phyloP scores from a whole-genome alignment of 2,888 invertebrate genomes.

The Cactoblastis cactorum region DNA sequence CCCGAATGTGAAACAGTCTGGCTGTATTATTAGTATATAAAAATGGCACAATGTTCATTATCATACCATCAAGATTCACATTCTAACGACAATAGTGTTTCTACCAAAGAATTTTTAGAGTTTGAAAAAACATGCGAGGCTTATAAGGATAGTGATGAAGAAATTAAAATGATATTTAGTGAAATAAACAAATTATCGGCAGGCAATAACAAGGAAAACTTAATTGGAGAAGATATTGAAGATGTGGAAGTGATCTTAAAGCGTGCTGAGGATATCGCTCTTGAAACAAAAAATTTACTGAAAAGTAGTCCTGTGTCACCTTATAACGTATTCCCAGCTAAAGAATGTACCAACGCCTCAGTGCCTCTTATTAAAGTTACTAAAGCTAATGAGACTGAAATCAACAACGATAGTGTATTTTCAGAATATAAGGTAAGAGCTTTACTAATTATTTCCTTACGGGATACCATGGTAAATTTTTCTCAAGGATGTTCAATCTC shows the following conservation, averaged over 20 bases:
- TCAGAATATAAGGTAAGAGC: conserved; percentile 43
- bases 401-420: conserved; percentile 29
- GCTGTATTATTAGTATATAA: not conserved
- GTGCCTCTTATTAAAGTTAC: conserved; percentile 67
- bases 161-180: conserved; percentile 83
- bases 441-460: not conserved
- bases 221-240: conserved; percentile 52
- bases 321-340: conserved; percentile 23
- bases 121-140: conserved; percentile 65
- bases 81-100: conserved; percentile 62
- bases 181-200: conserved; percentile 82
- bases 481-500: no score
- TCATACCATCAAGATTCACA: conserved; percentile 35
- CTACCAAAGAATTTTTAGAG: conserved; percentile 64
- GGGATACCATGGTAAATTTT: no score
- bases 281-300: conserved; percentile 58
- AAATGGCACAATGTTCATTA: conserved; percentile 44
- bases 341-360: conserved; percentile 22
- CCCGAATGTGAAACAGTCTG: not conserved
- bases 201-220: conserved; percentile 39
- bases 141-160: conserved; percentile 74
- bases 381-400: conserved; percentile 44
- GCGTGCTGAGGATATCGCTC: conserved; percentile 63
- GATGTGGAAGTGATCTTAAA: conserved; percentile 69
- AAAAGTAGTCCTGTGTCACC: conserved; percentile 49